Evolutionary conservation across 1,140 invertebrate species (phyloP).

Genomic region (Ips nitidus): DNA sequence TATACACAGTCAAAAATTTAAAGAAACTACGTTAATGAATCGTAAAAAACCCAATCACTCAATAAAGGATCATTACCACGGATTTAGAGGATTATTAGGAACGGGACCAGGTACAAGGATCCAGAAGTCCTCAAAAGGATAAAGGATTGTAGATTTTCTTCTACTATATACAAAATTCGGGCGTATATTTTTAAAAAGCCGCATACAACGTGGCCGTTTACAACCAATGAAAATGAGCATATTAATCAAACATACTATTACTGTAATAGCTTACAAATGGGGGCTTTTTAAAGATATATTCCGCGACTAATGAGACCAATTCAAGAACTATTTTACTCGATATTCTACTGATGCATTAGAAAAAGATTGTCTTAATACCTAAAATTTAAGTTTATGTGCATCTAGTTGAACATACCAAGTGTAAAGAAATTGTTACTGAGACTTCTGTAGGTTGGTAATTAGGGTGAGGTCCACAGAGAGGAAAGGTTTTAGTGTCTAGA

Average conservation of each 20-base stretch:
- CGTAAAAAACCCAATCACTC: slow-evolving; percentile 39
- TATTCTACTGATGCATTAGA: slow-evolving; percentile 7
- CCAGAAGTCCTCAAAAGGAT: slow-evolving; percentile 48
- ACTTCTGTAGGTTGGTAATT: no score
- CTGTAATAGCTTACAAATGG: not conserved
- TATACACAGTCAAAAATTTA: slow-evolving; percentile 24
- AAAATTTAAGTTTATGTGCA: not conserved
- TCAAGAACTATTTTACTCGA: slow-evolving; percentile 30
- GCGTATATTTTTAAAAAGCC: slow-evolving; percentile 1
- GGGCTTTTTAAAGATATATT: not conserved
- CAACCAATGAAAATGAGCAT: not conserved
- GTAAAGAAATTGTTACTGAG: no score
- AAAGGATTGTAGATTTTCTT: slow-evolving; percentile 34
- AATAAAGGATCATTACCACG: slow-evolving; percentile 31
- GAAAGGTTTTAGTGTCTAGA: no score
- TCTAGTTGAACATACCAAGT: no score
- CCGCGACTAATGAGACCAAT: not conserved
- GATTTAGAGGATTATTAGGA: slow-evolving; percentile 35
- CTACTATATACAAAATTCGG: slow-evolving; percentile 23
- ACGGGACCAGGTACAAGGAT: slow-evolving; percentile 44
- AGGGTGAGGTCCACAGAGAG: no score
- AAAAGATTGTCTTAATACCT: slow-evolving; percentile 25
- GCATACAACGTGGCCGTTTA: no score
- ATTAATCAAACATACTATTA: not conserved
- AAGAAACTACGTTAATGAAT: slow-evolving; percentile 20